Base-by-base conservation (phyloP, 2,797 vertebrate genomes). In the Fringilla coelebs region DNA sequence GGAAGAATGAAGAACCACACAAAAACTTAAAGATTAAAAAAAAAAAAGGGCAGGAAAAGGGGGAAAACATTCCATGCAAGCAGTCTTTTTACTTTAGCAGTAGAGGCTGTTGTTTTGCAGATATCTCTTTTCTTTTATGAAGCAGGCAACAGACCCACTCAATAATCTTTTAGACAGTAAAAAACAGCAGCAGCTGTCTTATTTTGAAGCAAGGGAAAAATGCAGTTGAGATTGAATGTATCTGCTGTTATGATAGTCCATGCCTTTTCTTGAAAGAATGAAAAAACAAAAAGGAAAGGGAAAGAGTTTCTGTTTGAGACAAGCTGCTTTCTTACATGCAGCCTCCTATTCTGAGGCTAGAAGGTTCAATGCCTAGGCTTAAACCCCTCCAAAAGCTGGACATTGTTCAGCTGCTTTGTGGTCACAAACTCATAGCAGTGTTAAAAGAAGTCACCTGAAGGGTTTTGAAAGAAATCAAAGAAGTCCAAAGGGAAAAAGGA, bases 341-440 rank as follows among this genome's bases (percentile, higher is more conserved):
- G 46, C 24, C 29, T 34, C n/a, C 36, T 65, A 32, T 77, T 51
- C 52, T 70, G 36, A 74, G 41, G 49, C 46, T 8, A 14, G 22
- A 24, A 46, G 55, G 7, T 54, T n/a, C 22, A 29, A 31, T 3
- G 36, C 29, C 21, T 46, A 32, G 19, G 11, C 19, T 90, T 31
- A 49, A 62, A 34, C 7, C 22, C 2, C 81, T 63, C 40, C 25
- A 31, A 74, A 83, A 76, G 6, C 13, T 32, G 40, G 66, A 34
- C 21, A 77, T 4, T 21, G 12, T 5, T 76, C 11, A 36, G 36
- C 38, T 70, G 61, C 24, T 66, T 62, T 54, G 40, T 80, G 38
- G 13, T 54, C 57, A 58, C 0, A 0, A 71, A 21, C 25, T 74
- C 52, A 36, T 4, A 28, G 31, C 16, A 48, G 25, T 6, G 4